Base-by-base conservation (phyloP, 2,113 vertebrate species). In the Arvicanthis niloticus region DNA sequence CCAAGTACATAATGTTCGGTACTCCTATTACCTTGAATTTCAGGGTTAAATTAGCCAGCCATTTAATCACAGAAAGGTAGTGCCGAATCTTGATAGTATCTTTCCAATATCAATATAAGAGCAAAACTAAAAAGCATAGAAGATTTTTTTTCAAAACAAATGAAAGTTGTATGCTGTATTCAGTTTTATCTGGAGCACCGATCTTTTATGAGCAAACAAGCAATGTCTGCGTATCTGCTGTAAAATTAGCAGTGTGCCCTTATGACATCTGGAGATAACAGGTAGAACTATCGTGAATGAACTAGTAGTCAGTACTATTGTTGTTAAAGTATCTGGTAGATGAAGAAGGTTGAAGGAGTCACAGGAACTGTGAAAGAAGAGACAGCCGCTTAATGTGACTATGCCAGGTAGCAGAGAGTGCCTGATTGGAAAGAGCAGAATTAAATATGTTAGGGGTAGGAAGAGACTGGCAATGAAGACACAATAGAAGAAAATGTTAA, bases 1-100 rank as follows among this genome's bases (percentile, higher is more conserved):
- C 4, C 7, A 11, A 93, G 91, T 72, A 95, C 34, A 56, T 26
- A 80, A 24, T 88, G 26, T 62, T 68, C 91, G 24, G 95, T 48
- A 96, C 58, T 60, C 24, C 75, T 22, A 1, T 53, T 90, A 45
- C 6, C 34, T 65, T 93, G 40, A 94, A 89, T 91, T 68, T 82
- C 0, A 91, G 26, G 42, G 34, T 15, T 87, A 67, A 91, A 82
- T 81, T 13, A 40, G 11, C 60, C 40, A 82, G 53, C 9, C 48
- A 92, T 78, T 31, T 73, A 80, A 88, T 11, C 24, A 87, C n/a
- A 76, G 1, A 80, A 91, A 75, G 65, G 42, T 10, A 76, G 10
- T 91, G 70, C 26, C 91, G 16, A 86, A 65, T 91, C 53, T 91
- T 51, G 7, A n/a, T 82, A 68, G 87, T 89, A 94, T 65, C 45